Percentiles rank a stretch among this genome's conserved stretches.
These are phyloP conservation scores for Diuraphis noxia DNA, from an alignment of 1,140 invertebrate species.

Conservation along the genomic window DNA sequence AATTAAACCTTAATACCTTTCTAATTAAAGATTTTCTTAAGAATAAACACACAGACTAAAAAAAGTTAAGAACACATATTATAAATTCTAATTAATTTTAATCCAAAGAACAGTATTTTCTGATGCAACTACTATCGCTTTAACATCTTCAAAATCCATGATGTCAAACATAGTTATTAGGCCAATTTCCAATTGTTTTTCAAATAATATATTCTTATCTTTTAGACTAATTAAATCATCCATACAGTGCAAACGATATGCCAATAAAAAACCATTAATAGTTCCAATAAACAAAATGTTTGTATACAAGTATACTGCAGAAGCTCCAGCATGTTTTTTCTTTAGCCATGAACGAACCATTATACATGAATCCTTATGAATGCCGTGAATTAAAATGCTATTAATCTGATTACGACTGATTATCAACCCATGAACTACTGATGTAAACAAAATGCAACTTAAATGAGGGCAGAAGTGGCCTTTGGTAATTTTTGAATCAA, in stretches of 20 bases:
- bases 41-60: neutral
- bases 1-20: neutral
- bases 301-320: neutral
- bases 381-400: neutral
- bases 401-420: neutral
- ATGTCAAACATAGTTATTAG: neutral
- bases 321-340: neutral
- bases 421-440: neutral
- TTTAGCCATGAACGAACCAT: neutral
- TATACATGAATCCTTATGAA: neutral
- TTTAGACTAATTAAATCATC: slow-evolving; percentile 14
- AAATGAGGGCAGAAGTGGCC: neutral
- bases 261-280: slow-evolving; percentile 24
- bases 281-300: slow-evolving; percentile 40
- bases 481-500: neutral
- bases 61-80: neutral
- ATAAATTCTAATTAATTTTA: slow-evolving; percentile 5
- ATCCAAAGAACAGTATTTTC: neutral
- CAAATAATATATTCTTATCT: neutral
- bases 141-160: neutral
- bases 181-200: neutral
- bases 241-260: slow-evolving; percentile 3
- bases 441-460: neutral
- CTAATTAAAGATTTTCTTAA: too few species aligned
- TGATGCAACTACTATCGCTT: slow-evolving; percentile 5